Evolutionary conservation across 2,888 invertebrate species (phyloP), one percentile per base, ranked within the genome.

Genomic region (Brachylomia viminalis): DNA sequence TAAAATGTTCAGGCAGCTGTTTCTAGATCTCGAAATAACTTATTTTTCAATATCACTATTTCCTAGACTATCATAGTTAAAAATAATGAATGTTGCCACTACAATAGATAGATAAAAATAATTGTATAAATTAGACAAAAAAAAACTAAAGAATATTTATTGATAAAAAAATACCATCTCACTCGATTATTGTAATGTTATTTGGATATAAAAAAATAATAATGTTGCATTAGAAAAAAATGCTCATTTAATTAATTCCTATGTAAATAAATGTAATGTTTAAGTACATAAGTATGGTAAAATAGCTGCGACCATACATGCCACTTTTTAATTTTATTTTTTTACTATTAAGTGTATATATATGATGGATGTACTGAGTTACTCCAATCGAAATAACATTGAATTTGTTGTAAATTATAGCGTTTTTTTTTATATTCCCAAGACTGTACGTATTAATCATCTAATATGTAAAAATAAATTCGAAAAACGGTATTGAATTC

Each of bases 371-470:
- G 90, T 90, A 90, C 88, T 86, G 82, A 58, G n/a, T 58, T 82
- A 86, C 86, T 79, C 86, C 89, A 70, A 77, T 75, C 77, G 62
- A 77, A 87, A 80, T 78, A 80, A 86, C 89, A 90, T 89, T 90
- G 90, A 82, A 90, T 93, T 93, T 92, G 92, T 94, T 95, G 95
- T 95, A 95, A 93, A 94, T 94, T 94, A 93, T 93, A 94, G 84
- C 87, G 87, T 85, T 93, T 95, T 94, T 94, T 95, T 95, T 93
- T 93, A 95, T 95, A 94, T 95, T 95, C 89, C 89, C 95, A 96
- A 96, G 96, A 96, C 96, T 96, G 96, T 96, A 96, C 93, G 94
- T 92, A 94, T 93, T 92, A 94, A 94, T 94, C 95, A 94, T 95
- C 95, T 95, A 95, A 93, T 95, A 95, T 96, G 95, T 95, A 96